Base-by-base conservation (phyloP, 1,140 invertebrate species). In the Halesus radiatus region DNA sequence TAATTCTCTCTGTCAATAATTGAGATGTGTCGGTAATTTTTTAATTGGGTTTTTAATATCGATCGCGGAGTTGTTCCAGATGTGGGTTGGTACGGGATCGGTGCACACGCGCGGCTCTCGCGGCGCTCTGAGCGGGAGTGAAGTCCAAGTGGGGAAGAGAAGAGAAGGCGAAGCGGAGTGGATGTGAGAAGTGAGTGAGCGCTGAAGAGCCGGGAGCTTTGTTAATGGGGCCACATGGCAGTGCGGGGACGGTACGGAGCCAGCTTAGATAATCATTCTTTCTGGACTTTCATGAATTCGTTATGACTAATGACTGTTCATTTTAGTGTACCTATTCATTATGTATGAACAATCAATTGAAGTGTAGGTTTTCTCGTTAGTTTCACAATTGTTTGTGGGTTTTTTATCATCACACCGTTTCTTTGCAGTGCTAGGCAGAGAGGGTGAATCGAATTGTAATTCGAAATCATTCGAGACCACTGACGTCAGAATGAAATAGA, bases 41-140 rank as follows among this genome's bases (percentile, higher is more conserved):
- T 45, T 18, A 37, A 8, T 32, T 74, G 22, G 72, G 29, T 64
- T 45, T 45, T 45, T 13, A 23, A 26, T 74, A 74, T 74, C 72
- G 72, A 74, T 74, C 72, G 72, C 68, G 72, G 72, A 54, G 72
- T 58, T 29, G 72, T 58, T 29, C 20, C 15, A 10, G 18, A 58
- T 58, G 3, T 18, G 18, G 53, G 52, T 23, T 8, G 23, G 23
- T 16, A 26, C 8, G 8, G 50, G 68, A 64, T 16, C 22, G 13
- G 29, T 50, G 32, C 37, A 53, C 72, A 54, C 72, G 72, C 50
- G 72, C 52, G 18, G 18, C 72, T 58, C 52, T 54, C 52, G 23
- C 72, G 72, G 26, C 72, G 72, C 50, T 29, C 32, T 16, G 52
- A 53, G 72, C 72, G 72, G 72, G 72, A 74, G 54, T 74, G 72